Evolutionary conservation across 2,113 vertebrate genomes (phyloP).

Genomic region (Etia nguti): DNA sequence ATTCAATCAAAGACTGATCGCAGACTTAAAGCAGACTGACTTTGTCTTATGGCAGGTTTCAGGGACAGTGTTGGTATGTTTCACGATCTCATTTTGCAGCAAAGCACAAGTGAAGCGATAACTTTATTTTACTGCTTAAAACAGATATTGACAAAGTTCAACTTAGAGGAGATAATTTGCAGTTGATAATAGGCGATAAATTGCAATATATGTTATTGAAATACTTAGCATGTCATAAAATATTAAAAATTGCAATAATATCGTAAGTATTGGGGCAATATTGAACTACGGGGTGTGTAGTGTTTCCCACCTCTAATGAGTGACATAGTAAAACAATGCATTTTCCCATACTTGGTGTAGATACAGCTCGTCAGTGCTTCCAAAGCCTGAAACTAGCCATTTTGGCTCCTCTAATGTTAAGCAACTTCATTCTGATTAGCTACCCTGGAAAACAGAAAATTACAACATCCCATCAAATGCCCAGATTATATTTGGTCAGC

Average conservation of each 20-base stretch:
- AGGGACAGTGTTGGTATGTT: background rate
- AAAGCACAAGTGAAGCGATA: background rate
- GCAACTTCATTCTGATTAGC: background rate
- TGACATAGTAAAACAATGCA: background rate
- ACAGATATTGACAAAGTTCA: background rate
- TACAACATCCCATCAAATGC: background rate
- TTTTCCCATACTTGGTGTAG: background rate
- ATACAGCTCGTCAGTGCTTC: rapidly evolving
- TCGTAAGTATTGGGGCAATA: background rate
- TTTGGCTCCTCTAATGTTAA: background rate
- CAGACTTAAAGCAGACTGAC: background rate
- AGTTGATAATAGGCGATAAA: background rate
- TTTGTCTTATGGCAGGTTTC: background rate
- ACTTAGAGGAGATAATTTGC: background rate
- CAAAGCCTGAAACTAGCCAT: background rate
- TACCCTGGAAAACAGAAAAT: background rate
- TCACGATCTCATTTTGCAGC: background rate
- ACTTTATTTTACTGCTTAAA: background rate
- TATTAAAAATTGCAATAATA: background rate
- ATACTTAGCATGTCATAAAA: background rate
- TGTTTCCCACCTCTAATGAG: background rate
- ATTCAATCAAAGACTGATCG: background rate
- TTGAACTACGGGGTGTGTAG: background rate
- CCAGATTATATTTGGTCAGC: background rate
- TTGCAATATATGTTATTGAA: background rate